A percentile compares a stretch with the other conserved stretches of the same genome.
Evolutionary conservation across 2,113 vertebrate genomes (phyloP).

Genomic region (Crotalus viridis): DNA sequence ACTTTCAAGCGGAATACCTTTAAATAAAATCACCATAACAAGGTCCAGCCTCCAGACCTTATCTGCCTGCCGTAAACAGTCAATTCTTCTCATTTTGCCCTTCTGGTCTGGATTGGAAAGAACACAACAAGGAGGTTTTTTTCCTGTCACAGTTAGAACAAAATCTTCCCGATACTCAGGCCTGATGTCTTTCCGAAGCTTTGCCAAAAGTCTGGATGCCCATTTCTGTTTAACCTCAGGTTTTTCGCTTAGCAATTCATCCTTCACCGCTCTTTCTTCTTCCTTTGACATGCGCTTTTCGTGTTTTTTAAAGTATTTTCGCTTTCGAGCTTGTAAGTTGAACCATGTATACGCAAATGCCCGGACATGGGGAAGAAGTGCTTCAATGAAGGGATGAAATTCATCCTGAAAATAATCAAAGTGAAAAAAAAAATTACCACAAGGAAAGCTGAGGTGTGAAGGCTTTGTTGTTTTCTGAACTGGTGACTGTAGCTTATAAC

Average conservation of each 20-base stretch:
- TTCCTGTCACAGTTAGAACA: conserved; percentile 96
- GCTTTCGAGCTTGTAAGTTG: conserved; percentile 98
- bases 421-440: conserved; percentile 36
- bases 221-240: conserved; percentile 99
- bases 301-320: conserved; percentile 99
- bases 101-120: conserved; percentile 99
- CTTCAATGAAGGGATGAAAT: conserved; percentile 99
- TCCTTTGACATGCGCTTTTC: conserved; percentile 99
- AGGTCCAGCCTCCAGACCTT: conserved; percentile 99
- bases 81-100: conserved; percentile 98
- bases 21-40: conserved; percentile 99
- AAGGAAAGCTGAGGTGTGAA: conserved; percentile 40
- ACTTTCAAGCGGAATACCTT: conserved; percentile 99
- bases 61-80: conserved; percentile 98
- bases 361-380: conserved; percentile 96
- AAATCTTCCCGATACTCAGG: conserved; percentile 99
- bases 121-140: conserved; percentile 96
- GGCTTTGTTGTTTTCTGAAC: neutral
- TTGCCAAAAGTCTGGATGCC: conserved; percentile 97
- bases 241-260: conserved; percentile 96
- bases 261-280: conserved; percentile 98
- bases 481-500: neutral
- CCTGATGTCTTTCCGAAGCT: conserved; percentile 97
- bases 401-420: conserved; percentile 83
- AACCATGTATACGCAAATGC: conserved; percentile 99